phyloP scores from a whole-genome alignment of 1,140 invertebrate genomes.

The Aphaenogaster floridana region DNA sequence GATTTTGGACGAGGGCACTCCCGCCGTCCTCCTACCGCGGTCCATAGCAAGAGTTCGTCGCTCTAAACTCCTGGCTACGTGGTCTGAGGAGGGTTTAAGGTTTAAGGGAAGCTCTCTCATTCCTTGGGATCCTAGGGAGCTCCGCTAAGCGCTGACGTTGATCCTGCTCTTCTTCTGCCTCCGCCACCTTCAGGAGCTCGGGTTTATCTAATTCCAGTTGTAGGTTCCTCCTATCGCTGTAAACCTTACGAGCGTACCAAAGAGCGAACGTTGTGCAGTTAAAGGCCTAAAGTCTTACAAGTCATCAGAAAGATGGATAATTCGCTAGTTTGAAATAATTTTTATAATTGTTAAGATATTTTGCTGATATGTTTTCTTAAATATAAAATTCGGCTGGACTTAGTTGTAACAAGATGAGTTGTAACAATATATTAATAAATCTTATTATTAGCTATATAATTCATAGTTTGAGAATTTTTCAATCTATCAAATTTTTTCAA shows the following conservation, averaged over 20 bases:
- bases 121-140: constrained; percentile 81
- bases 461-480: not conserved
- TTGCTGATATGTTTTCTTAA: not conserved
- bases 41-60: constrained; percentile 78
- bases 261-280: constrained; percentile 49
- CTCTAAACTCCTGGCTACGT: constrained; percentile 83
- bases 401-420: not conserved
- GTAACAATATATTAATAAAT: not conserved
- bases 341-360: constrained; percentile 5
- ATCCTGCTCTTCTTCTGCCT: constrained; percentile 83
- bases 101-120: constrained; percentile 83
- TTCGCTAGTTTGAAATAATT: constrained; percentile 41
- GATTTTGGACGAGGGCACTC: constrained; percentile 80
- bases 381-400: not conserved
- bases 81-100: constrained; percentile 85
- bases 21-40: constrained; percentile 70
- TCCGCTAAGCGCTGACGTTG: constrained; percentile 84
- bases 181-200: constrained; percentile 77
- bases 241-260: constrained; percentile 65
- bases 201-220: constrained; percentile 85
- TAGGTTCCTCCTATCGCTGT: constrained; percentile 77
- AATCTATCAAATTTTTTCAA: too few relatives aligned
- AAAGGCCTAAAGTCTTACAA: constrained; percentile 59
- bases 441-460: not conserved
- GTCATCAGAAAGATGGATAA: constrained; percentile 35